Percentiles rank a stretch among this genome's conserved stretches.
These are phyloP conservation scores for Ophiothrix spiculata DNA, from an alignment of 35 echinoderm and acorn worm genomes.

Conservation along the genomic window DNA sequence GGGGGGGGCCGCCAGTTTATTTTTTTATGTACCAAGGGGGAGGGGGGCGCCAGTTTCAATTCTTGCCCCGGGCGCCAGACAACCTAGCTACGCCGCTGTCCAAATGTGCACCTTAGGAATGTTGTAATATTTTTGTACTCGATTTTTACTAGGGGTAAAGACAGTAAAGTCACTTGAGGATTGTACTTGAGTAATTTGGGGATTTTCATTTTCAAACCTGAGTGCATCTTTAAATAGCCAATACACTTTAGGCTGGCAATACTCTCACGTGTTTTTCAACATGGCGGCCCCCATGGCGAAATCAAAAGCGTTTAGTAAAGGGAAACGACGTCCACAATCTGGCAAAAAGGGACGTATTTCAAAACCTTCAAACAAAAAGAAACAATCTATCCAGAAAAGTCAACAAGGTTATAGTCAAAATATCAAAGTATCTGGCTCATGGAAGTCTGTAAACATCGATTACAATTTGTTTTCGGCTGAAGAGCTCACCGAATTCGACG, in stretches of 20 bases:
- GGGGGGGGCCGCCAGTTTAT: too few species aligned
- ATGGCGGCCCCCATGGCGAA: background rate
- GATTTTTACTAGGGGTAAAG: too few species aligned
- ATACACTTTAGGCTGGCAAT: background rate
- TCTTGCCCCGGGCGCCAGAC: too few species aligned
- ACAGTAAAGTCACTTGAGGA: too few species aligned
- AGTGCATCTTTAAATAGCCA: too few species aligned
- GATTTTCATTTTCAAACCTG: too few species aligned
- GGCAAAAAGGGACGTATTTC: background rate
- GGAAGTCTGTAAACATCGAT: background rate
- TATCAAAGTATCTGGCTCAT: background rate
- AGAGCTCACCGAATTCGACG: background rate
- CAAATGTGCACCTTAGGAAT: too few species aligned
- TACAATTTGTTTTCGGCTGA: background rate
- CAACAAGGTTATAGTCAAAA: background rate
- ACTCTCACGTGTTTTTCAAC: background rate
- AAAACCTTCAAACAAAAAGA: background rate
- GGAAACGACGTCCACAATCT: background rate
- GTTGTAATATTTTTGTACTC: too few species aligned
- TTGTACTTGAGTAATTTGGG: too few species aligned
- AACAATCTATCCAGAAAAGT: background rate
- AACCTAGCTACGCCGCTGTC: too few species aligned
- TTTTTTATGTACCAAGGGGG: too few species aligned
- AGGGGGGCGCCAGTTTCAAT: too few species aligned
- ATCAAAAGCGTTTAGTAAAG: background rate